Evolutionary conservation across 2,797 vertebrate species (phyloP).

Genomic region (Malurus leucopterus): DNA sequence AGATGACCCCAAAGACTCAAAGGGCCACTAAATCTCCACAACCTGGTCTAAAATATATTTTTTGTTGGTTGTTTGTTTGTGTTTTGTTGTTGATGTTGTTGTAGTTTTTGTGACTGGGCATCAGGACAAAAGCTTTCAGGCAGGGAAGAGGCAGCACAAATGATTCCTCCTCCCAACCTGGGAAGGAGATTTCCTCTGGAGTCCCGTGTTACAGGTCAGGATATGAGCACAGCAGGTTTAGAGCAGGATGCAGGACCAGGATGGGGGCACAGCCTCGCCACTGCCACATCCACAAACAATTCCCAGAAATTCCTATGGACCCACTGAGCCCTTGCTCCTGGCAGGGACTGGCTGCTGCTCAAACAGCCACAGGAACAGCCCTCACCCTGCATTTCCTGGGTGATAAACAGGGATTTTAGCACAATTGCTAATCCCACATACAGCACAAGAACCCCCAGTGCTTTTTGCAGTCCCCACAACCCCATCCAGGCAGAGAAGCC

Average conservation of each 20-base stretch:
- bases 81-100: no score
- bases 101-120: no score
- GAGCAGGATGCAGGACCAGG: not conserved
- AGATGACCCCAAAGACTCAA: not conserved
- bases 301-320: not conserved
- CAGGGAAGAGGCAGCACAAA: not conserved
- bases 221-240: no score
- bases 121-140: not conserved
- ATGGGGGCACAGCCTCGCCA: not conserved
- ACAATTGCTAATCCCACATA: rapidly evolving
- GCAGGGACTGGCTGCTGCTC: not conserved
- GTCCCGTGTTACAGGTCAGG: not conserved
- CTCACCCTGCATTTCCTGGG: not conserved
- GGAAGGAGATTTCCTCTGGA: not conserved
- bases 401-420: not conserved
- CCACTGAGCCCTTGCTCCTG: rapidly evolving
- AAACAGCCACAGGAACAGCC: not conserved
- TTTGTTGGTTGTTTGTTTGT: no score
- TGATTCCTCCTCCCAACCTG: rapidly evolving
- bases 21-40: not conserved
- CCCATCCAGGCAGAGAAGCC: not conserved
- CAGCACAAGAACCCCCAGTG: not conserved
- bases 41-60: not conserved
- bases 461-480: not conserved
- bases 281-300: not conserved